phyloP scores from a whole-genome alignment of 2,888 invertebrate species.

The Lasius fuliginosus region DNA sequence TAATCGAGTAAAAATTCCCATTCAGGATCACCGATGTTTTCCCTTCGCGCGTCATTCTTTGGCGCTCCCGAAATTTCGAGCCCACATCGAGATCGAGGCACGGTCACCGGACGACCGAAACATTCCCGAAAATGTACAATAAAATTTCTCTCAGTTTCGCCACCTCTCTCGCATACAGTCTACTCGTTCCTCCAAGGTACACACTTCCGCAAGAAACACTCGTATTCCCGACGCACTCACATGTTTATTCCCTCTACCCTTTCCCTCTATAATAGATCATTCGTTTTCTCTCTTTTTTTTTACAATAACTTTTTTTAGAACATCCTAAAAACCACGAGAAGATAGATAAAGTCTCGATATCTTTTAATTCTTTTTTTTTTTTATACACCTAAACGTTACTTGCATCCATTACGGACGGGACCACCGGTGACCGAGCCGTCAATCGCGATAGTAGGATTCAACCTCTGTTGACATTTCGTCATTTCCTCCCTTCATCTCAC shows the following conservation, averaged over 20 bases:
- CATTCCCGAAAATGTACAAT: conserved; percentile 81
- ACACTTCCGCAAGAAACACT: conserved; percentile 41
- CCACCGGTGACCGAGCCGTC: conserved; percentile 82
- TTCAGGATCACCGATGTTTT: conserved; percentile 64
- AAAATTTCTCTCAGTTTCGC: conserved; percentile 70
- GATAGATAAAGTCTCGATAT: conserved; percentile 74
- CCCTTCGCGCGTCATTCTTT: conserved; percentile 65
- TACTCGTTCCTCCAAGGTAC: conserved; percentile 52
- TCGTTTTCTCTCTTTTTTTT: conserved; percentile 75
- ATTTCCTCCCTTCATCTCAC: conserved; percentile 66
- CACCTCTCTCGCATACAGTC: conserved; percentile 29
- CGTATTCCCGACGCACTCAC: conserved; percentile 35
- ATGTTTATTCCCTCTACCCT: conserved; percentile 31
- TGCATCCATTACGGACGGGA: conserved; percentile 85
- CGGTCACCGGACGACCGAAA: conserved; percentile 83
- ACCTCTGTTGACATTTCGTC: conserved; percentile 69
- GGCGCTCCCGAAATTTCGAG: conserved; percentile 81
- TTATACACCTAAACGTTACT: conserved; percentile 85
- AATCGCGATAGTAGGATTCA: conserved; percentile 72
- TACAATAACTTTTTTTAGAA: conserved; percentile 84
- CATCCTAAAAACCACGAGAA: conserved; percentile 81
- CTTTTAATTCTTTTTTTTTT: conserved; percentile 69
- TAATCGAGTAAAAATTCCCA: conserved; percentile 29
- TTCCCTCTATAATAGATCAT: conserved; percentile 79
- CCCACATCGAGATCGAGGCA: conserved; percentile 79